Evolutionary conservation across 1,140 invertebrate species (phyloP), one percentile per base, ranked within the genome.

Genomic region (Camponotus vicinus): DNA sequence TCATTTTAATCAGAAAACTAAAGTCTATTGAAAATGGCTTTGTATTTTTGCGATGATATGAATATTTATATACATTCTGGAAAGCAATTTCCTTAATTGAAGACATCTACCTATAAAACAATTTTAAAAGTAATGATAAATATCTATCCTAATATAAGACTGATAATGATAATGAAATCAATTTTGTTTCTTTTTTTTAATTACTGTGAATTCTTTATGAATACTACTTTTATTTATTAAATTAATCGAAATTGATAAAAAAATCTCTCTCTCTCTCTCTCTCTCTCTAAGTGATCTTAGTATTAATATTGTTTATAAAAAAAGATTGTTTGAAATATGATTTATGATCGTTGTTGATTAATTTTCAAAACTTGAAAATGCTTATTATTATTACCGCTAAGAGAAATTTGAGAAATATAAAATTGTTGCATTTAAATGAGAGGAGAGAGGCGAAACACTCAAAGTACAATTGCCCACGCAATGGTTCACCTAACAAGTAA

Each of bases 51-150:
- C 32, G 5, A 57, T 75, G 45, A 52, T 71, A 75, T 52, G 59
- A 73, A 67, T 73, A 82, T 85, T n/a, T 71, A 75, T 40, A 27
- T 73, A 37, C 8, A 55, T 55, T 55, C 18, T 55, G 27, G 32
- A 32, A 55, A 52, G 8, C n/a, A 86, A 86, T 88, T 86, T 86
- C 8, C 85, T 88, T 88, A 83, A 88, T 88, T 88, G 21, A 80
- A 42, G 27, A 82, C 45, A 49, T 13, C 42, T 0, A 52, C 42
- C 21, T 37, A 27, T 27, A 32, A 45, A 77, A 15, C 8, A 49
- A 42, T 32, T 15, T 21, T 3, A n/a, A 42, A 13, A 15, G 70
- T 86, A 82, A 75, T 63, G 34, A 9, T 18, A 32, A 13, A 42
- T 87, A 59, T 52, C 13, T 52, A 52, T 64, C 67, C 86, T 76